Evolutionary conservation across 1,140 invertebrate genomes (phyloP), one percentile per base, ranked within the genome.

Genomic region (Micrasema minimum): DNA sequence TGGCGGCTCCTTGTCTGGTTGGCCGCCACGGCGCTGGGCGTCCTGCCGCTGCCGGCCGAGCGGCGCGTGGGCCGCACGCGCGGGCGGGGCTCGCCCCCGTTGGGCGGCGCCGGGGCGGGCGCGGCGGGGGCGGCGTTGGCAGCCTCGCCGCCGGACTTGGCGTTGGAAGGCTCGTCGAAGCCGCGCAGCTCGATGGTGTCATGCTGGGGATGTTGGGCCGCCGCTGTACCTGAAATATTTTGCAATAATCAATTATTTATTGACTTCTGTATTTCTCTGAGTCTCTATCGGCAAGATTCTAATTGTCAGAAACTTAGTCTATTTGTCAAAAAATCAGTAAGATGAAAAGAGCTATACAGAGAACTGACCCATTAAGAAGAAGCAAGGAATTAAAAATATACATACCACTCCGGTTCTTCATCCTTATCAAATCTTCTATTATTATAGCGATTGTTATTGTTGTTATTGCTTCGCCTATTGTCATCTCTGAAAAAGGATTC

Each of bases 161-260:
- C 23, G 77, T 72, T 0, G 78, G 61, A 2, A 74, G 74, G 79
- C 75, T 95, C 93, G 46, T 96, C 94, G 84, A 97, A 98, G 4
- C 96, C 96, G 65, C 91, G 89, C 55, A 97, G 82, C 80, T 97
- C 96, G 69, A 98, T 97, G n/a, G 93, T 96, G 75, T 97, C 96
- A 74, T 91, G 87, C 77, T 96, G 93, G 51, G 51, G 94, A 96
- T 57, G 92, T 93, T 31, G 95, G 95, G 37, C 95, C 95, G 55
- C 89, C 91, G 78, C 91, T 93, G 78, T 95, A 95, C 89, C 90
- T 84, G 72, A 16, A 69, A n/a, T n/a, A n/a, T n/a, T n/a, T n/a
- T n/a, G n/a, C n/a, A n/a, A n/a, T n/a, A n/a, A n/a, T n/a, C n/a
- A n/a, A n/a, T n/a, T n/a, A n/a, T n/a, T n/a, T n/a, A n/a, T n/a